These are phyloP conservation scores for Rhaphigaster nebulosa DNA, from an alignment of 2,888 invertebrate species.

Conservation along the genomic window DNA sequence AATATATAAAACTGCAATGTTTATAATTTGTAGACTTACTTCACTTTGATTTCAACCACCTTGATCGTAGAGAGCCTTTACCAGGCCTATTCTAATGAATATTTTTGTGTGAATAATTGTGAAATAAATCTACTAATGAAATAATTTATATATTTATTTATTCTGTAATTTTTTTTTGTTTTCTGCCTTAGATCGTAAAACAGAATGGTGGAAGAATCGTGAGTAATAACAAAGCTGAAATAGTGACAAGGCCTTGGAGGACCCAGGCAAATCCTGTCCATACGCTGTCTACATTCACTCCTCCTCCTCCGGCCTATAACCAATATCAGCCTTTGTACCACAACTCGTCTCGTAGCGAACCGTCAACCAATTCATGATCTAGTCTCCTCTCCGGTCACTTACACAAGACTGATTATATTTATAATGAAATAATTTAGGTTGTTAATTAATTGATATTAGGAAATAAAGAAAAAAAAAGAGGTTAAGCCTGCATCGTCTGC, in stretches of 20 bases:
- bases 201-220: conserved; percentile 31
- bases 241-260: conserved; percentile 59
- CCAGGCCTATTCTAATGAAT: background rate
- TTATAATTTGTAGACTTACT: too few species aligned
- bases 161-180: background rate
- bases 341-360: conserved; percentile 65
- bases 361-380: conserved; percentile 63
- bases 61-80: background rate
- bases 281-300: conserved; percentile 65
- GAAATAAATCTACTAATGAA: background rate
- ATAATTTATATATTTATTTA: background rate
- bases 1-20: too few species aligned
- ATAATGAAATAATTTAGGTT: conserved; percentile 59
- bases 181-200: conserved; percentile 35
- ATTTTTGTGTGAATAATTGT: background rate
- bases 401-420: conserved; percentile 60
- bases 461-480: conserved; percentile 50
- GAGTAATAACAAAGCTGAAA: conserved; percentile 34
- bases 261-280: conserved; percentile 63
- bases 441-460: conserved; percentile 55
- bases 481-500: conserved; percentile 59
- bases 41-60: background rate
- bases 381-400: conserved; percentile 33
- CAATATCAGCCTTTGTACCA: conserved; percentile 65
- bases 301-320: conserved; percentile 61